A percentile compares a stretch with the other conserved stretches of the same genome.
These are phyloP conservation scores for Gopherus flavomarginatus DNA, from an alignment of 2,113 vertebrate species.

Conservation along the genomic window DNA sequence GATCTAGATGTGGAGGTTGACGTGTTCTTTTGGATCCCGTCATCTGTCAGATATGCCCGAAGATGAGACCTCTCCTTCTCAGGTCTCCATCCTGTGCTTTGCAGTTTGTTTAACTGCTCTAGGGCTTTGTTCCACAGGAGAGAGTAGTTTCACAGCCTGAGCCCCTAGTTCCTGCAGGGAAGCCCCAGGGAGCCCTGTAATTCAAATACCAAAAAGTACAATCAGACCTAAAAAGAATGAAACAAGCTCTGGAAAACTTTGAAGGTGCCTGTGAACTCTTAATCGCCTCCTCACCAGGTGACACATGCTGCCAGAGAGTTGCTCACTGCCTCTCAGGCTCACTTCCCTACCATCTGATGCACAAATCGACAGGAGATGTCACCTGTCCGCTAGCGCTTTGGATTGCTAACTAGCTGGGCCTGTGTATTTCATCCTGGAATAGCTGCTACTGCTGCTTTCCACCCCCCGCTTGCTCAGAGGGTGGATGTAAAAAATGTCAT, in stretches of 20 bases:
- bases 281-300: background rate
- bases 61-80: background rate
- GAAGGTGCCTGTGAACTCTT: constrained; percentile 15
- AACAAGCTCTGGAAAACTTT: background rate
- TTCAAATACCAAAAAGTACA: constrained; percentile 44
- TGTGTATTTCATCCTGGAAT: constrained; percentile 30
- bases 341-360: constrained; percentile 21
- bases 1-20: background rate
- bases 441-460: background rate
- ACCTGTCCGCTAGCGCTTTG: constrained; percentile 15
- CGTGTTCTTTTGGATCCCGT: too few species aligned
- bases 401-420: constrained; percentile 38
- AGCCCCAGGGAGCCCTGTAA: constrained; percentile 49
- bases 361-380: constrained; percentile 26
- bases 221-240: constrained; percentile 12
- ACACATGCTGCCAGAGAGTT: background rate
- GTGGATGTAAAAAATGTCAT: constrained; percentile 56
- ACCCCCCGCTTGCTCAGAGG: background rate
- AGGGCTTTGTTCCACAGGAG: background rate
- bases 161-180: background rate
- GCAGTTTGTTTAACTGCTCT: constrained; percentile 3
- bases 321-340: background rate
- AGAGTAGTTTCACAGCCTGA: constrained; percentile 36
- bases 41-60: background rate
- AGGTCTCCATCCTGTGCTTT: constrained; percentile 14